Base-by-base conservation (phyloP, 2,888 invertebrate species). In the Trichacis sp. region DNA sequence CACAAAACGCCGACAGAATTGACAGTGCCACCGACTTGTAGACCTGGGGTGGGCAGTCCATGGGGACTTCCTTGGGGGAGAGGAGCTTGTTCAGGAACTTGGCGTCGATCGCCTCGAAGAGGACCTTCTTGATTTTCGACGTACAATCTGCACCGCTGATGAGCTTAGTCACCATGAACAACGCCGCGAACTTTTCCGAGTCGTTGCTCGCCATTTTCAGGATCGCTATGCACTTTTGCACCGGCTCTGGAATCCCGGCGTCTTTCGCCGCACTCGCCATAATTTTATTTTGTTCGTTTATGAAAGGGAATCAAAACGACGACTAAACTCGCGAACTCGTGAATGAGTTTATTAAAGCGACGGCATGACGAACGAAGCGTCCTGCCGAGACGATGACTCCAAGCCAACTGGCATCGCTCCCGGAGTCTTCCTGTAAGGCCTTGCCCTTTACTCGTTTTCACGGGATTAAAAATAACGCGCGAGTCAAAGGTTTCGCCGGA, bases 11-110 rank as follows among this genome's bases (percentile, higher is more conserved):
- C 0, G 95, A 93, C 33, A 97, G 87, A 57, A 97, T 91, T 5
- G 94, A 94, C 38, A 97, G 85, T 0, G 96, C 96, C 43, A 97
- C 92, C 8, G 95, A 95, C 85, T 95, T 96, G 87, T 95, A 97
- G 33, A 96, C 92, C 59, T 93, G 89, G 0, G 94, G 92, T 2
- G 95, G 94, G 78, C 96, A 96, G 78, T 95, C 96, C 72, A 92
- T 92, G 47, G 95, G 93, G 17, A 93, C 89, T 78, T 91, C 89
- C 72, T 90, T 88, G 70, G 91, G 91, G 42, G 91, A 89, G 20
- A 97, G 85, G 51, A 97, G 85, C 73, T 94, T 92, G 78, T 92
- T 91, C 49, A 97, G 84, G 84, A 96, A 97, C 70, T 91, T 90
- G 75, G 94, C 92, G 17, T 96, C 96, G 75, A 97, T 94, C 1